These are phyloP conservation scores for Geopemphigus sp. DNA, from an alignment of 1,140 invertebrate genomes.

Conservation along the genomic window DNA sequence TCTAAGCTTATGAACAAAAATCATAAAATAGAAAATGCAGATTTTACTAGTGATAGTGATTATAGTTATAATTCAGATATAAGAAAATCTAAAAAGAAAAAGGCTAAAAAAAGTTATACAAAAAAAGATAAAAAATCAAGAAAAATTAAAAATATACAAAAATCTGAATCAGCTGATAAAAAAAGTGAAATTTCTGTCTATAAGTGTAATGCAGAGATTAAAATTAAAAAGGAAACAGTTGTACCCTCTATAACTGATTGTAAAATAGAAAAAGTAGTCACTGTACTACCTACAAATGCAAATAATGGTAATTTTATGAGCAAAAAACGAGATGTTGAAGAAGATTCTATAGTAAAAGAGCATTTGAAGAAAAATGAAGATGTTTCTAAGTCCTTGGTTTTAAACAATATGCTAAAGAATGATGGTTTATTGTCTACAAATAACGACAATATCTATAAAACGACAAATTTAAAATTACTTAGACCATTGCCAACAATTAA, in stretches of 20 bases:
- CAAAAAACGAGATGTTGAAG: neutral
- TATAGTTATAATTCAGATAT: conserved; percentile 22
- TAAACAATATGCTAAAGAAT: neutral
- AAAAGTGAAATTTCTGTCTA: neutral
- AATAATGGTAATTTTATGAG: neutral
- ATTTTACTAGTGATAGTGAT: conserved; percentile 29
- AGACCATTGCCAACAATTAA: conserved; percentile 6
- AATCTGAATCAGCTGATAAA: neutral
- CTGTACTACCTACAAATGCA: neutral
- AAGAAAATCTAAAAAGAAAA: conserved; percentile 8
- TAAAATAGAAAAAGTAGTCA: neutral
- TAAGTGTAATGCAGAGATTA: too few relatives aligned
- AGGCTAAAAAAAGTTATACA: neutral
- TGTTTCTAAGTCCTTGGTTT: neutral
- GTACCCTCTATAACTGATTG: neutral
- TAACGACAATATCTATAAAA: neutral
- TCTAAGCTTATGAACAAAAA: neutral
- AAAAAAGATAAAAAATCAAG: conserved; percentile 11
- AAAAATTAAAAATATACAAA: neutral
- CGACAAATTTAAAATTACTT: neutral
- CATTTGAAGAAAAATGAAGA: neutral
- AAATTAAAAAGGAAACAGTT: too few relatives aligned
- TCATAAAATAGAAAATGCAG: neutral
- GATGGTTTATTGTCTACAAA: conserved; percentile 11
- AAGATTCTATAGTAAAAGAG: neutral